Evolutionary conservation across 2,888 invertebrate species (phyloP).

Genomic region (Synanthedon andrenaeformis): DNA sequence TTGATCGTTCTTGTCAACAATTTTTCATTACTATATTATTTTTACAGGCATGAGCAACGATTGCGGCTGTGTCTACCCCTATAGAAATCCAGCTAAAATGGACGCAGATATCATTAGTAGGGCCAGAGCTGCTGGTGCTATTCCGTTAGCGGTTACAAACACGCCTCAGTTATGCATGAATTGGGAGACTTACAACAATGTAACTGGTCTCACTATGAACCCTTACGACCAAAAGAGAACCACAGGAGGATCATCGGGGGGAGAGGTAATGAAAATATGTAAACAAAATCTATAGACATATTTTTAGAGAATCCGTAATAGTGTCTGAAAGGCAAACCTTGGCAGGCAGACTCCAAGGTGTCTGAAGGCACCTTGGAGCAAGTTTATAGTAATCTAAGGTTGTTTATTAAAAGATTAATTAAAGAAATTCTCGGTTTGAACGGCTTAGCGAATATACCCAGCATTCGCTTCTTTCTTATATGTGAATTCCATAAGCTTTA

Average conservation of each 20-base stretch:
- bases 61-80: constrained; percentile 74
- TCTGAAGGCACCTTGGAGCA: too few species aligned
- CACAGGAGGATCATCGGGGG: constrained; percentile 92
- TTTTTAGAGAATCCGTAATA: neutral
- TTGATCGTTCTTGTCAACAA: too few species aligned
- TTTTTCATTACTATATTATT: neutral
- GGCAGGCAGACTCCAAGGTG: too few species aligned
- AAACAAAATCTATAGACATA: neutral
- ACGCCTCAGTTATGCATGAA: constrained; percentile 92
- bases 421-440: too few species aligned
- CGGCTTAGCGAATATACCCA: too few species aligned
- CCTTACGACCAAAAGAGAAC: constrained; percentile 87
- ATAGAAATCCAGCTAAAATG: constrained; percentile 72
- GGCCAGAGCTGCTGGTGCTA: constrained; percentile 83
- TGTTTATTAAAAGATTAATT: too few species aligned
- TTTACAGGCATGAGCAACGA: constrained; percentile 78
- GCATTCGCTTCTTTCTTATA: too few species aligned
- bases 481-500: too few species aligned
- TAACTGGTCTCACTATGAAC: constrained; percentile 88
- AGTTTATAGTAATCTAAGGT: too few species aligned
- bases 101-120: constrained; percentile 81
- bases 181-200: constrained; percentile 90
- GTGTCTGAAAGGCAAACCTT: too few species aligned
- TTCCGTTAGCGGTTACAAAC: constrained; percentile 88
- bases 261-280: constrained; percentile 69